Evolutionary conservation across 2,888 invertebrate species (phyloP).

Genomic region (Gymnosoma rotundatum): DNA sequence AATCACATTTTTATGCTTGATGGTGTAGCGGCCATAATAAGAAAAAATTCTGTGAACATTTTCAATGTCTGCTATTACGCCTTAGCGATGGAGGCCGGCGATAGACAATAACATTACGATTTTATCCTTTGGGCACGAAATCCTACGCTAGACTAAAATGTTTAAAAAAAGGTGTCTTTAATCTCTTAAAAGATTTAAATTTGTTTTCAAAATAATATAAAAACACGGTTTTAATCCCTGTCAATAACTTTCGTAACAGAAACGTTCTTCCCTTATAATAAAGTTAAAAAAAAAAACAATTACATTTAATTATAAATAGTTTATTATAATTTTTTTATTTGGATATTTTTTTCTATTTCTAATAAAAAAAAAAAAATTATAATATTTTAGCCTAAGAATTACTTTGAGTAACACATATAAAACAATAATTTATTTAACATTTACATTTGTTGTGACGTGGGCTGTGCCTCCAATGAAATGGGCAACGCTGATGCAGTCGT

Average conservation of each 20-base stretch:
- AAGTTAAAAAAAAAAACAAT: not conserved
- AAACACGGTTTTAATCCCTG: too few species aligned
- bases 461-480: conserved; percentile 15
- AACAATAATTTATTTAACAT: conserved; percentile 38
- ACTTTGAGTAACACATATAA: conserved; percentile 18
- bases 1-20: too few species aligned
- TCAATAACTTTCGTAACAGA: conserved; percentile 32
- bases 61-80: too few species aligned
- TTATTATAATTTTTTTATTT: conserved; percentile 22
- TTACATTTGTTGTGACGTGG: conserved; percentile 58
- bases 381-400: conserved; percentile 57
- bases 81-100: too few species aligned
- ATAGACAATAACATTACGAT: too few species aligned
- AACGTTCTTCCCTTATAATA: not conserved
- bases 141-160: too few species aligned
- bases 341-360: conserved; percentile 25
- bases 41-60: too few species aligned
- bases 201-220: too few species aligned
- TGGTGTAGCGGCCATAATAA: too few species aligned
- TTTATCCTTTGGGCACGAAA: too few species aligned
- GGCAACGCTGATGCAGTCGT: conserved; percentile 6
- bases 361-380: conserved; percentile 25
- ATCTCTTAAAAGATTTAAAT: too few species aligned
- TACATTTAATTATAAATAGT: conserved; percentile 1
- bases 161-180: too few species aligned